These are phyloP conservation scores for Piprites chloris DNA, from an alignment of 2,113 vertebrate genomes.

Conservation along the genomic window DNA sequence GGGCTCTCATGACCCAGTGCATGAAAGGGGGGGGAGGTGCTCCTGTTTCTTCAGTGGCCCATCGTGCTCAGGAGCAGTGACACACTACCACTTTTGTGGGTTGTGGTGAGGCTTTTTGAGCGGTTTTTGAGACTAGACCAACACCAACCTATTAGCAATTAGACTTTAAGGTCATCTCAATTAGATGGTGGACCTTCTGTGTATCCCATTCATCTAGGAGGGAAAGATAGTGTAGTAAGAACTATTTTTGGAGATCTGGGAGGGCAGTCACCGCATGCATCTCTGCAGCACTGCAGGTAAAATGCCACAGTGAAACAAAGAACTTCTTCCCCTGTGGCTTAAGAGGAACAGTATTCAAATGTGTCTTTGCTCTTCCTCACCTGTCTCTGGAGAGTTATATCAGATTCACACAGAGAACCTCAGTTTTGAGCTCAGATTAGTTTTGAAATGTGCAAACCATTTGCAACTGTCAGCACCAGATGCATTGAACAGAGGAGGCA, in stretches of 20 bases:
- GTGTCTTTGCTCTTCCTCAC: neutral
- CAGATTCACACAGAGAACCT: neutral
- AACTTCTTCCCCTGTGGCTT: neutral
- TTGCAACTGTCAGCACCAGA: neutral
- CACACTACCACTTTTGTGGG: neutral
- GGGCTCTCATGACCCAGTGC: neutral
- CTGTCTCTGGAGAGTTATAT: neutral
- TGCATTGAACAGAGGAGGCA: neutral
- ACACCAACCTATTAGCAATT: neutral
- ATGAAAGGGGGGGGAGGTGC: neutral
- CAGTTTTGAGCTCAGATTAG: neutral
- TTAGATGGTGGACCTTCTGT: neutral
- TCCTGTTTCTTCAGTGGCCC: neutral
- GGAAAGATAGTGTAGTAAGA: neutral
- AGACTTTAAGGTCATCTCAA: neutral
- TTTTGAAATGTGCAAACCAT: neutral
- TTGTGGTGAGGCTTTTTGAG: neutral
- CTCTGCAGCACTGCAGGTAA: neutral
- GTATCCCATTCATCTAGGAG: neutral
- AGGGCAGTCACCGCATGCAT: neutral
- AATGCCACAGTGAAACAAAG: neutral
- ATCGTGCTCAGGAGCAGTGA: fast-evolving
- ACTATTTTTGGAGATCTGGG: neutral
- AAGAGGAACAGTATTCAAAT: neutral
- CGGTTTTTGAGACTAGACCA: neutral